Evolutionary conservation across 1,140 invertebrate genomes (phyloP), one percentile per base, ranked within the genome.

Genomic region (Zaprionus inermis): DNA sequence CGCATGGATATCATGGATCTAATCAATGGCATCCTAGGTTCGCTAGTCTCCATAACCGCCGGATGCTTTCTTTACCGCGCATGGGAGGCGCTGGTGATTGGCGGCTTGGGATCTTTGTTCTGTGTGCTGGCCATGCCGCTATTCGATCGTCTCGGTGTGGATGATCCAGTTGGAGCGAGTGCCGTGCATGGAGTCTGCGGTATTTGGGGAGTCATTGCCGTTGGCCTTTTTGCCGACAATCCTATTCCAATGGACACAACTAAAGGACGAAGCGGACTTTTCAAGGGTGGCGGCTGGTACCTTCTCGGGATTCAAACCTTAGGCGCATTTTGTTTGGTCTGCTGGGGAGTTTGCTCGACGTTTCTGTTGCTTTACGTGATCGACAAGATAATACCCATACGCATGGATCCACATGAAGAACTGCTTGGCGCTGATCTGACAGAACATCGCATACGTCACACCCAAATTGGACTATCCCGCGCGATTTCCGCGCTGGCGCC

Each of bases 101-200:
- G 98, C 1, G 93, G 94, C 20, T 93, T 98, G 10, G 97, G 97
- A 0, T 96, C 95, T 0, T 90, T 95, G 2, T 93, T 98, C 22
- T 95, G 96, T 1, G 96, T 96, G 51, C 58, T 94, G 0, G 93
- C 94, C 0, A 95, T 96, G 92, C 96, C 96, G 0, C 71, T 97
- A 0, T 94, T 98, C 46, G 97, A 98, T 91, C 88, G 93, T 78
- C 78, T 97, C 22, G 94, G 94, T 12, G 95, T 98, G 2, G 98
- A 98, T 82, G 98, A 99, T 93, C 98, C 98, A 0, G 97, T 98
- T 1, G 97, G 97, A 6, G 97, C 97, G 0, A 95, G 96, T 20
- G 95, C 97, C 5, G 97, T 98, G 5, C 97, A 98, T 91, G 97
- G 97, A 84, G 93, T 95, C n/a, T 94, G 94, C 54, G 95, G 95